These are phyloP conservation scores for Graphium colonna DNA, from an alignment of 2,888 invertebrate genomes.

Conservation along the genomic window DNA sequence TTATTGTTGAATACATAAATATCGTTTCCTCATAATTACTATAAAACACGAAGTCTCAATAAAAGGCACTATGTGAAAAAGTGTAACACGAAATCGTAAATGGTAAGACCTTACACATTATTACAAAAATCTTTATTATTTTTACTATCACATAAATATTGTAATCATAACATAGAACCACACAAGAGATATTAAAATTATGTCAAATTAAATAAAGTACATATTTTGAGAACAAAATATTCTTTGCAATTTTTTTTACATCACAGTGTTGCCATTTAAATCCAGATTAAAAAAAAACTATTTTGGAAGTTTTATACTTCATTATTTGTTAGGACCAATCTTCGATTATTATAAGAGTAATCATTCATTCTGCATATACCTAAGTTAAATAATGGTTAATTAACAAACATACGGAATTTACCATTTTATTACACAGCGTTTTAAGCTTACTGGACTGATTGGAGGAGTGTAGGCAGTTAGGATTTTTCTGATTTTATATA, in stretches of 20 bases:
- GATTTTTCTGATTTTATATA: too few species aligned
- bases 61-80: constrained; percentile 22
- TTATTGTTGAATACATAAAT: constrained; percentile 21
- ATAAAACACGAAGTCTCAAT: constrained; percentile 17
- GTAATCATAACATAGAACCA: constrained; percentile 5
- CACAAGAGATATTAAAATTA: constrained; percentile 1
- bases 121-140: neutral
- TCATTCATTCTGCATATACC: too few species aligned
- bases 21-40: constrained; percentile 17
- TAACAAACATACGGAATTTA: too few species aligned
- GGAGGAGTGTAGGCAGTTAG: too few species aligned
- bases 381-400: too few species aligned
- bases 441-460: too few species aligned
- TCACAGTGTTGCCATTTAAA: constrained; percentile 12
- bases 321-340: too few species aligned
- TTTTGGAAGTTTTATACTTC: too few species aligned
- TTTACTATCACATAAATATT: constrained; percentile 5
- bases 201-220: constrained; percentile 15
- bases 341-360: too few species aligned
- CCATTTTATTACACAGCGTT: too few species aligned
- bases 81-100: constrained; percentile 15
- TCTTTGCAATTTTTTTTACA: constrained; percentile 21
- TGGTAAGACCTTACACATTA: constrained; percentile 12
- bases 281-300: neutral
- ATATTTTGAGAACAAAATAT: constrained; percentile 22